Evolutionary conservation across 2,797 vertebrate species (phyloP).

Genomic region (Enteromius unitaeniatus): DNA sequence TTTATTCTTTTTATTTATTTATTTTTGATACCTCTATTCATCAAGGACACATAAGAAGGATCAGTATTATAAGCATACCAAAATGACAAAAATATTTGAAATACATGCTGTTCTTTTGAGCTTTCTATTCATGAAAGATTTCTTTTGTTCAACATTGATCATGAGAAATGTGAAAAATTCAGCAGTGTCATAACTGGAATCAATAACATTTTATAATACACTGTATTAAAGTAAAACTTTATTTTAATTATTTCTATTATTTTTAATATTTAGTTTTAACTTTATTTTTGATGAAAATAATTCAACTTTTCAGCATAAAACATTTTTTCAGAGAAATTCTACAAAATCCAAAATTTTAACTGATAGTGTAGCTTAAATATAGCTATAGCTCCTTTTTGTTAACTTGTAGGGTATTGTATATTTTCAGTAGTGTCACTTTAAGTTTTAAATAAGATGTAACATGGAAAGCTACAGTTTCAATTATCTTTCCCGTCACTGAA

Average conservation of each 20-base stretch:
- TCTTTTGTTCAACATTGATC: neutral
- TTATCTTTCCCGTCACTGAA: neutral
- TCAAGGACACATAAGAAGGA: neutral
- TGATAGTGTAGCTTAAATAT: neutral
- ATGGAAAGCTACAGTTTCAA: slow-evolving; percentile 12
- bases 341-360: neutral
- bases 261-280: neutral
- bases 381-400: neutral
- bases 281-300: neutral
- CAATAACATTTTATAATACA: neutral
- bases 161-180: neutral
- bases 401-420: neutral
- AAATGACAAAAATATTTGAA: neutral
- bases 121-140: neutral
- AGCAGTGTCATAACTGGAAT: neutral
- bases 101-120: neutral
- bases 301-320: neutral
- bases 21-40: neutral
- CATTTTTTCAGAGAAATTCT: neutral
- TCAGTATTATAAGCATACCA: neutral
- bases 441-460: neutral
- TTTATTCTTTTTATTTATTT: neutral
- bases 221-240: neutral
- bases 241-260: too few relatives aligned
- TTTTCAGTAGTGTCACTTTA: neutral